These are phyloP conservation scores for Saccostrea glomerata DNA, from an alignment of 1,140 invertebrate genomes.

Conservation along the genomic window DNA sequence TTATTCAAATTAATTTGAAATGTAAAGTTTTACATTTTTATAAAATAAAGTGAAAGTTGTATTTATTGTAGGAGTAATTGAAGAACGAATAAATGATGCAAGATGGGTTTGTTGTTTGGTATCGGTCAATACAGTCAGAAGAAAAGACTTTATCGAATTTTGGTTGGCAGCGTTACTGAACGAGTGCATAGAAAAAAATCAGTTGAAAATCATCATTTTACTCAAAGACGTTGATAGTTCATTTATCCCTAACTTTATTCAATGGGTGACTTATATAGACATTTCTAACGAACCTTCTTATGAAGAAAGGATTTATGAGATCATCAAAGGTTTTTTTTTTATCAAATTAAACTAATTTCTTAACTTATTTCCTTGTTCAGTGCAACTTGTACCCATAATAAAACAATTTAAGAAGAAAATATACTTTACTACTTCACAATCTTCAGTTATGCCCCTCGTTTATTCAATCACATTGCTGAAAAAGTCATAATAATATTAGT, in stretches of 20 bases:
- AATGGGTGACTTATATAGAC: conserved; percentile 45
- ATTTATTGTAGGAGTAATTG: conserved; percentile 1
- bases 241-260: conserved; percentile 43
- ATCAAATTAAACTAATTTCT: neutral
- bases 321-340: conserved; percentile 36
- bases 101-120: conserved; percentile 44
- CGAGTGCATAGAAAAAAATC: conserved; percentile 38
- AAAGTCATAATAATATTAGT: neutral
- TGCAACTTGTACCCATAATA: too few species aligned
- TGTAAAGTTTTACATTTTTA: too few species aligned
- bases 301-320: conserved; percentile 36
- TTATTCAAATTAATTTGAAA: too few species aligned
- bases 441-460: too few species aligned
- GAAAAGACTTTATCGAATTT: conserved; percentile 18
- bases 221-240: conserved; percentile 19
- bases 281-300: conserved; percentile 26
- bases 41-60: neutral
- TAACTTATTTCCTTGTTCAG: too few species aligned
- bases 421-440: too few species aligned
- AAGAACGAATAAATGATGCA: conserved; percentile 43
- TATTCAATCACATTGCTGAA: too few species aligned
- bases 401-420: too few species aligned
- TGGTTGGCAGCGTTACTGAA: conserved; percentile 43
- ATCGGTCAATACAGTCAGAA: neutral
- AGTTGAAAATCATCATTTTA: conserved; percentile 35